Conservation (phyloP, 2,113 vertebrate genomes). For the Gobio gobio region DNA sequence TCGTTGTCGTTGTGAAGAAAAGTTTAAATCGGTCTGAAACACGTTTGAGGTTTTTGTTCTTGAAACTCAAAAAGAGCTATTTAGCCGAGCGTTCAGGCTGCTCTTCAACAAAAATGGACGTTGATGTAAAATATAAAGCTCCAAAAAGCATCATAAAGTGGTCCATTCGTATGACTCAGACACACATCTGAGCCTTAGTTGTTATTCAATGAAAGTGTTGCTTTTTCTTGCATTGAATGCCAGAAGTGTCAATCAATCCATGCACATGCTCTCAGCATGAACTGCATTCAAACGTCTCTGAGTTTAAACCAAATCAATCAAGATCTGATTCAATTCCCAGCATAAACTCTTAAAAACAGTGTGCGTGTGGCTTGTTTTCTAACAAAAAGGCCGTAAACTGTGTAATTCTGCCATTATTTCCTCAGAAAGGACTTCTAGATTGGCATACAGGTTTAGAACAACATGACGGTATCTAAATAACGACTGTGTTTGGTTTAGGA, state of each 20-base stretch:
- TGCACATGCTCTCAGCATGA: neutral
- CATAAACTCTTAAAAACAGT: conserved; percentile 10
- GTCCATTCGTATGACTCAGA: neutral
- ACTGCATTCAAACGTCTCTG: neutral
- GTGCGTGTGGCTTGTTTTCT: neutral
- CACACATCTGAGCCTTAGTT: neutral
- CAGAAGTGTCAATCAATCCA: neutral
- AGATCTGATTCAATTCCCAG: neutral
- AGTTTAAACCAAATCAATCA: conserved; percentile 4
- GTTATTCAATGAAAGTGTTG: neutral
- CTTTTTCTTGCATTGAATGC: neutral
- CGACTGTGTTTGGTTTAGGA: neutral
- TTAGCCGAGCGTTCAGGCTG: neutral
- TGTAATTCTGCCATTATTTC: neutral
- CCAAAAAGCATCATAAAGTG: neutral
- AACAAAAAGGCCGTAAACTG: neutral
- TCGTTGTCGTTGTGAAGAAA: neutral
- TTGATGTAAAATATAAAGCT: neutral
- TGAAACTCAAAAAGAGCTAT: neutral
- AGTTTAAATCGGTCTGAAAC: neutral
- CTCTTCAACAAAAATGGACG: neutral
- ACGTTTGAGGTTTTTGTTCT: neutral
- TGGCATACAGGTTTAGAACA: neutral
- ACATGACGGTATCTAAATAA: neutral
- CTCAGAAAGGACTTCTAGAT: neutral